A percentile compares a stretch with the other conserved stretches of the same genome.
Evolutionary conservation across 2,797 vertebrate species (phyloP).

Genomic region (Sternarchorhynchus goeldii): DNA sequence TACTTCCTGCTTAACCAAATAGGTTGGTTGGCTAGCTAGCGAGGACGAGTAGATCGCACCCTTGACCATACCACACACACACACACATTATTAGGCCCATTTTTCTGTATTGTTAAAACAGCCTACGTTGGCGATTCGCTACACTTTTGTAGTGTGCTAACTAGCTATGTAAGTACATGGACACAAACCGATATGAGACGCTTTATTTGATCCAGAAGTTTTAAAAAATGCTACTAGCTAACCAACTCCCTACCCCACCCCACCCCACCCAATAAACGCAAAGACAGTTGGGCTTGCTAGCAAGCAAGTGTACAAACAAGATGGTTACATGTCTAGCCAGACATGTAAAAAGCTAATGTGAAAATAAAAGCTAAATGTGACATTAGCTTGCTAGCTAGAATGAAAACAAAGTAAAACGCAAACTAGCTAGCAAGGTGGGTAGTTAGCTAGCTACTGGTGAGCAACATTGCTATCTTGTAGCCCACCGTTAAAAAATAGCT

Average conservation of each 20-base stretch:
- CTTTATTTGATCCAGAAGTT: no score
- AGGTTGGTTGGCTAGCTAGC: no score
- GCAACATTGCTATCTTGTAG: background rate
- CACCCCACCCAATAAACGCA: background rate
- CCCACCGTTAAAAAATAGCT: background rate
- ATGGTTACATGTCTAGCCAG: background rate
- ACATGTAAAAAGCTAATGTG: background rate
- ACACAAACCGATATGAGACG: no score
- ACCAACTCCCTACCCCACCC: background rate
- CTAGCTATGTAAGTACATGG: no score
- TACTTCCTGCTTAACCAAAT: no score
- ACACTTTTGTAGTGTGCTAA: no score
- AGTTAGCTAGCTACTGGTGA: background rate
- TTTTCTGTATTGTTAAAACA: no score
- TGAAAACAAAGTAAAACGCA: background rate
- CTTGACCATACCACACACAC: no score
- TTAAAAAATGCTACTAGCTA: background rate
- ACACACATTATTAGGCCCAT: no score
- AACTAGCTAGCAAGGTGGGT: background rate
- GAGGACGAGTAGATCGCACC: no score
- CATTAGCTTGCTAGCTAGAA: background rate
- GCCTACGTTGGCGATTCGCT: no score
- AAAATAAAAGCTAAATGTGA: background rate
- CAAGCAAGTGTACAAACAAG: background rate
- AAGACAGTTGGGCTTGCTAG: background rate